Base-by-base conservation (phyloP, 2,113 vertebrate genomes). In the Oncorhynchus gorbuscha region DNA sequence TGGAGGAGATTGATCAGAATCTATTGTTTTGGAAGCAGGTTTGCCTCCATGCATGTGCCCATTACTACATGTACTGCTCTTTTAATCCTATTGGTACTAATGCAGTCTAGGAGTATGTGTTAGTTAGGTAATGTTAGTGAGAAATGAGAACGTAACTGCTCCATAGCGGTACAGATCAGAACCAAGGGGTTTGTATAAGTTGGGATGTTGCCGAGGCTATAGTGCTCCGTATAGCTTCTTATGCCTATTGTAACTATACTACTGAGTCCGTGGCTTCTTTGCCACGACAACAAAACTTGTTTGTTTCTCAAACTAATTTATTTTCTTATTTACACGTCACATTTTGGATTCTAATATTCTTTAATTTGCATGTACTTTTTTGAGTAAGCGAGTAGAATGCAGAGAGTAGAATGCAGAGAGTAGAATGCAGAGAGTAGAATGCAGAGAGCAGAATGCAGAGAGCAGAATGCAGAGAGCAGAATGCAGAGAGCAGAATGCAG, bases 201-300 rank as follows among this genome's bases (percentile, higher is more conserved):
- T 61, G 62, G 24, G 70, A 28, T 35, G 18, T 24, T 68, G 67
- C 51, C 11, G 59, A 39, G 8, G 65, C 24, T 30, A 55, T 18
- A 18, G 14, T 30, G 28, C 65, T 65, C 22, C 16, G 51, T 55
- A 45, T 48, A 5, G n/a, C n/a, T 70, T n/a, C n/a, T 20, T 20
- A 9, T 70, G 11, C 68, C 58, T 71, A 8, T 70, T 81, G 72
- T 86, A 86, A 87, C 83, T 83, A 79, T 89, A 91, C 91, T 93
- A 93, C 93, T 92, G 92, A 92, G 85, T 89, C 86, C 71, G 62
- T 78, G 89, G 81, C 81, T 81, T 4, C 66, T 74, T 87, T 83
- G 86, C 87, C 32, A 74, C 2, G 20, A 11, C 58, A 74, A 76
- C 12, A 32, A 83, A 85, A 77, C 45, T 67, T 79, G 74, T 80